These are phyloP conservation scores for Xylophagus ater DNA, from an alignment of 2,888 invertebrate species.

Conservation along the genomic window DNA sequence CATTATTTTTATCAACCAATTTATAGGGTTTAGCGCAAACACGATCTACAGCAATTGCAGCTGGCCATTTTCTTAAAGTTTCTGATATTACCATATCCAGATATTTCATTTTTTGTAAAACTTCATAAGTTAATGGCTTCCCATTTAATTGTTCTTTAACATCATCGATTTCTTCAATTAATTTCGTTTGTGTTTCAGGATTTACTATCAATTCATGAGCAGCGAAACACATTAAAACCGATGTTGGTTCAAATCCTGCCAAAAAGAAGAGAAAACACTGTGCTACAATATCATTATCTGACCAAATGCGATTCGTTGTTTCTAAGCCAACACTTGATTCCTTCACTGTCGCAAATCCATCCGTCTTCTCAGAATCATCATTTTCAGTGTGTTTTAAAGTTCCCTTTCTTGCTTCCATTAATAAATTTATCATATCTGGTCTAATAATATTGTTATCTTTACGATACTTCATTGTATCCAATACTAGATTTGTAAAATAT, in stretches of 20 bases:
- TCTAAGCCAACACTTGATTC: too few species aligned
- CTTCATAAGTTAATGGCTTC: constrained; percentile 44
- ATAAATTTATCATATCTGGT: constrained; percentile 45
- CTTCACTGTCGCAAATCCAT: too few species aligned
- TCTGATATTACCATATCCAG: constrained; percentile 47
- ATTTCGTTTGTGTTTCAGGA: constrained; percentile 45
- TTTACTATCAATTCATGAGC: constrained; percentile 47
- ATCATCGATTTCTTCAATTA: constrained; percentile 45
- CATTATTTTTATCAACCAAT: constrained; percentile 25
- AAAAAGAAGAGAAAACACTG: constrained; percentile 47
- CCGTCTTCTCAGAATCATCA: too few species aligned
- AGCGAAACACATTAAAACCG: constrained; percentile 40
- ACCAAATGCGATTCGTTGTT: constrained; percentile 25
- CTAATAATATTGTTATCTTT: constrained; percentile 39
- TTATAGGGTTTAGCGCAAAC: constrained; percentile 43
- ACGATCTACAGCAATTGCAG: constrained; percentile 40
- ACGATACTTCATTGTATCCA: constrained; percentile 39
- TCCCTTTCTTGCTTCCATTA: constrained; percentile 41
- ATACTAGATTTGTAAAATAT: constrained; percentile 38
- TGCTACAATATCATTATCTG: constrained; percentile 45
- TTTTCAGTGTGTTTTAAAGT: too few species aligned
- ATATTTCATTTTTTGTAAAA: constrained; percentile 47
- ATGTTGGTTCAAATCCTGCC: constrained; percentile 45
- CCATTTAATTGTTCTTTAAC: constrained; percentile 35
- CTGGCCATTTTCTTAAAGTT: constrained; percentile 44